phyloP scores from a whole-genome alignment of 2,113 vertebrate species.

The Danio rerio region DNA sequence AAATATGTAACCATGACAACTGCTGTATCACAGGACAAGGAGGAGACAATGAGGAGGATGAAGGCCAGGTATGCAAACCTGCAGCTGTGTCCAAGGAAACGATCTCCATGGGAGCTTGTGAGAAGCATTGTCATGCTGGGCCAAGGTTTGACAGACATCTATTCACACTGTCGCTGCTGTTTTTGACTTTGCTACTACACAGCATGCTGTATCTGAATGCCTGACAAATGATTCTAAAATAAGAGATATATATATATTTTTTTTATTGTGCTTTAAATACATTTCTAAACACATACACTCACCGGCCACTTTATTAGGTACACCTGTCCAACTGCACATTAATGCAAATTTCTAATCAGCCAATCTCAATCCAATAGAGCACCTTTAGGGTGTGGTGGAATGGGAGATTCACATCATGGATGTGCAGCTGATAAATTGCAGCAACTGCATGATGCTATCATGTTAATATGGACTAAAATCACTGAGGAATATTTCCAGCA shows the following conservation, averaged over 20 bases:
- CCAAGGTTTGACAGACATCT: conserved; percentile 69
- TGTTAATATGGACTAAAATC: too few relatives aligned
- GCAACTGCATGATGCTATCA: too few relatives aligned
- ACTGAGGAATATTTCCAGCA: too few relatives aligned
- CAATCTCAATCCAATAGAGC: too few relatives aligned
- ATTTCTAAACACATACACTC: neutral
- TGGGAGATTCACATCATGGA: too few relatives aligned
- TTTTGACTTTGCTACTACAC: neutral
- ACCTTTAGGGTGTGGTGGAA: too few relatives aligned
- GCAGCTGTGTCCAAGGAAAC: conserved; percentile 60
- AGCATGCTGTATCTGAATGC: neutral
- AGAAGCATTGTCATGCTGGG: conserved; percentile 71
- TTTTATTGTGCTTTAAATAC: neutral
- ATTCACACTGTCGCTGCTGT: neutral
- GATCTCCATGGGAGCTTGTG: conserved; percentile 72
- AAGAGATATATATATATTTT: too few relatives aligned
- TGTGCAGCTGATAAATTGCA: too few relatives aligned
- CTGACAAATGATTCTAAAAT: too few relatives aligned
- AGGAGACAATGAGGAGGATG: conserved; percentile 64
- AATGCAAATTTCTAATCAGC: too few relatives aligned
- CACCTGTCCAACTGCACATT: too few relatives aligned
- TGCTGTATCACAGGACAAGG: conserved; percentile 42
- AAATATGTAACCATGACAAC: conserved; percentile 19
- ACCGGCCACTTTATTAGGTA: too few relatives aligned
- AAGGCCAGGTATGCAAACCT: conserved; percentile 63